phyloP scores from a whole-genome alignment of 2,888 invertebrate species.

The Drosophila kambysellisi region DNA sequence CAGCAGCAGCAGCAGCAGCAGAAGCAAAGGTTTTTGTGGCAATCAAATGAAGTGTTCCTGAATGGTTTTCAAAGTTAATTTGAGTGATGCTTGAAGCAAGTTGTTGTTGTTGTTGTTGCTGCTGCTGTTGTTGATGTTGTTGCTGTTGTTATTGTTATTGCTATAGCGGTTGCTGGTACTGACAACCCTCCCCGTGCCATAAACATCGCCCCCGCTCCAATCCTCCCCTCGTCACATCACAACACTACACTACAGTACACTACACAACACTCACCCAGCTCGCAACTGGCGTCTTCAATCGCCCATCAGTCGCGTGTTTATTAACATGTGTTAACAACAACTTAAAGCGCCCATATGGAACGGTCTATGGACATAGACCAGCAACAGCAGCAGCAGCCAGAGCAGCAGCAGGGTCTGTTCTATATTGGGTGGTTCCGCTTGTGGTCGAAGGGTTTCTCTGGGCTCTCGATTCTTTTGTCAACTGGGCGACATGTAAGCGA shows the following conservation, averaged over 20 bases:
- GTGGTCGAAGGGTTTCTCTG: slow-evolving; percentile 41
- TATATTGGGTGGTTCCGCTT: slow-evolving; percentile 51
- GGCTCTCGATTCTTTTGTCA: slow-evolving; percentile 46
- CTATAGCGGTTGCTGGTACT: slow-evolving; percentile 64
- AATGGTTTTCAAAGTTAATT: slow-evolving; percentile 85
- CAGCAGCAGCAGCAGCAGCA: slow-evolving; percentile 49
- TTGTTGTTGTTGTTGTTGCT: slow-evolving; percentile 13
- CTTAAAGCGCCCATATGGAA: slow-evolving; percentile 80
- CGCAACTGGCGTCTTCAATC: slow-evolving; percentile 19
- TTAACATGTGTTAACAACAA: slow-evolving; percentile 82
- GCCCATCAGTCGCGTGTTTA: slow-evolving; percentile 71
- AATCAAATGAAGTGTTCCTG: slow-evolving; percentile 85
- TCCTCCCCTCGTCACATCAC: neutral
- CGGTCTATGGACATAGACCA: slow-evolving; percentile 8
- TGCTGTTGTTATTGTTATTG: slow-evolving; percentile 8
- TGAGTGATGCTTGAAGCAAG: slow-evolving; percentile 82
- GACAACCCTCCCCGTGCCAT: slow-evolving; percentile 63
- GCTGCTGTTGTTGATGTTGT: neutral
- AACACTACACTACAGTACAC: slow-evolving; percentile 1
- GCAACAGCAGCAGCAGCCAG: neutral
- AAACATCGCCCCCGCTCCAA: neutral
- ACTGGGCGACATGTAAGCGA: slow-evolving; percentile 67
- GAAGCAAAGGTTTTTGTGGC: slow-evolving; percentile 74
- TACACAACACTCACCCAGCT: slow-evolving; percentile 1
- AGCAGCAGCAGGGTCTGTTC: slow-evolving; percentile 4